Base-by-base conservation (phyloP, 2,888 invertebrate genomes). In the Aspidapion aeneum region DNA sequence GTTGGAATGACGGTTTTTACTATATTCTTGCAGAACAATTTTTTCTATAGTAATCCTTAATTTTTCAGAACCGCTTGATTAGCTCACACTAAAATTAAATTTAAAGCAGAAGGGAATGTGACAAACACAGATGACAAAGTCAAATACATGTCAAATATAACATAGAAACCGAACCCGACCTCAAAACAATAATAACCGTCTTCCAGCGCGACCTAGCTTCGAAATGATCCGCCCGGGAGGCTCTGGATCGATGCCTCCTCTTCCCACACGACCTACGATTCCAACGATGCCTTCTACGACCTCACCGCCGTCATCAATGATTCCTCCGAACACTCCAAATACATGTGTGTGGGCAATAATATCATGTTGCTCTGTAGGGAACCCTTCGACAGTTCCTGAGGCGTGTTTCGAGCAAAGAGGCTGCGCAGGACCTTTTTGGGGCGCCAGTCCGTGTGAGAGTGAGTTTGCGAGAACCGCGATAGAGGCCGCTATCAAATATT, bases 341-440 rank as follows among this genome's bases (percentile, higher is more conserved):
- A 67, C 71, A 57, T 93, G 93, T 72, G 86, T 89, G 0, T 87
- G 90, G 86, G 92, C 92, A 0, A 89, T 92, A 58, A 80, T 90
- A 2, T 85, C 87, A 1, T 93, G 93, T 74, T 93, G 93, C 73
- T 81, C 86, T 1, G 79, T 80, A 0, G 77, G 79, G 0, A 75
- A 77, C 21, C 79, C 79, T n/a, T 79, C 79, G 63, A 77, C 81
- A 16, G 78, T 85, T 58, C 78, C 82, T 1, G 82, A 82, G 68
- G 78, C 75, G 16, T 93, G 93, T 75, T 93, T 93, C 65, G 91
- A 91, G 76, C 80, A 84, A 7, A 78, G 89, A 60, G 86, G 87
- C 5, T 93, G 93, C 74, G 85, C 86, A 0, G 90, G 90, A 0
- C 85, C 86, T 58, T 90, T 90, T 79, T 91, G 91, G 84, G 90